phyloP scores from a whole-genome alignment of 2,113 vertebrate genomes.

The Nettapus auritus region DNA sequence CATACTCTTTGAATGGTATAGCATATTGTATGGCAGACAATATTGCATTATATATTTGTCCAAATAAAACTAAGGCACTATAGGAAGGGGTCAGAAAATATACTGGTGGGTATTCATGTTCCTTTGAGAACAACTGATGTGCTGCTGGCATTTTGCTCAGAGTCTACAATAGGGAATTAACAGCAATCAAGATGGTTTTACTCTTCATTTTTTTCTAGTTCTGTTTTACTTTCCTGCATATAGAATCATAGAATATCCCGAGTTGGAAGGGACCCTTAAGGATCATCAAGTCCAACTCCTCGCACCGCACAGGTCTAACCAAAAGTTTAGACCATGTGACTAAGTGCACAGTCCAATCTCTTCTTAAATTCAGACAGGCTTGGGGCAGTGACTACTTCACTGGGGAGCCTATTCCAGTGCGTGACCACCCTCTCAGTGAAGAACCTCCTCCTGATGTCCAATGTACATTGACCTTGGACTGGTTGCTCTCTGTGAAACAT shows the following conservation, averaged over 20 bases:
- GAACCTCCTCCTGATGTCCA: no score
- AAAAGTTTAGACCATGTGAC: no score
- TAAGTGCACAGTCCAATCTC: no score
- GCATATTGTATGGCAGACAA: background rate
- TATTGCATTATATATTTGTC: background rate
- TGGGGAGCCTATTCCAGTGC: no score
- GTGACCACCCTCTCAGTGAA: no score
- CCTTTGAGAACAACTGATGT: background rate
- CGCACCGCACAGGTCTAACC: no score
- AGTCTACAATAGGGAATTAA: background rate
- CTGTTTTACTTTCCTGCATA: background rate
- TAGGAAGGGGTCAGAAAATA: background rate
- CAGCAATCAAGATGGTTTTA: background rate
- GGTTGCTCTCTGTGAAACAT: background rate
- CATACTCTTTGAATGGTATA: background rate
- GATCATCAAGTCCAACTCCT: no score
- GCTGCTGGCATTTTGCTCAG: background rate
- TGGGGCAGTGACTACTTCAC: no score
- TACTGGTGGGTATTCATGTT: background rate
- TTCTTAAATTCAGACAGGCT: no score
- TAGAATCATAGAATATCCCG: no score
- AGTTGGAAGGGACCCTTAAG: no score
- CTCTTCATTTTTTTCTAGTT: background rate
- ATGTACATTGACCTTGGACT: background rate
- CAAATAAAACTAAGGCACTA: background rate